Conservation (phyloP, 92 coral and sea anemone genomes). For the Epizoanthus ramosus region DNA sequence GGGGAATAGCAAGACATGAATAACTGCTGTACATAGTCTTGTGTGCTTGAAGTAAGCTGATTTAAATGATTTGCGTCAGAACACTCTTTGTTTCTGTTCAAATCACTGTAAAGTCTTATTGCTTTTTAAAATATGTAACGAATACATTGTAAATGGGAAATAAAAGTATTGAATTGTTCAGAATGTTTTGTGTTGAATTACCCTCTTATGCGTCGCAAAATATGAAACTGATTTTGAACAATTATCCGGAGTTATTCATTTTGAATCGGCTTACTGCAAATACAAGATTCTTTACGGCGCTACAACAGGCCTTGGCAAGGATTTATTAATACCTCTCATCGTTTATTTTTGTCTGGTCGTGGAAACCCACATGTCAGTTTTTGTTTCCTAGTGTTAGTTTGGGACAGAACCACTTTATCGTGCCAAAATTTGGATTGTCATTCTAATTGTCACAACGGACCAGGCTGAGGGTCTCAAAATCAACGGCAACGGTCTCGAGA, state of each 20-base stretch:
- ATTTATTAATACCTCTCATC: too few species aligned
- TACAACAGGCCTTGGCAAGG: too few species aligned
- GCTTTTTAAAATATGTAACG: neutral
- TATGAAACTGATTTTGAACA: neutral
- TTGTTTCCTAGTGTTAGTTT: too few species aligned
- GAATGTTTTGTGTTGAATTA: neutral
- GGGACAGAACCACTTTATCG: too few species aligned
- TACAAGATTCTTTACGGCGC: neutral
- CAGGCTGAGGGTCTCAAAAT: too few species aligned
- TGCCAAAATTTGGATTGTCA: too few species aligned
- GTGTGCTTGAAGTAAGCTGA: slow-evolving; percentile 30
- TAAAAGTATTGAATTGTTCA: neutral
- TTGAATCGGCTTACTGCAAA: slow-evolving; percentile 34
- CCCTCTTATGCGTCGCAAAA: neutral
- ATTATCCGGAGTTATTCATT: neutral
- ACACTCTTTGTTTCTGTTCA: too few species aligned
- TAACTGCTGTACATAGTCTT: neutral
- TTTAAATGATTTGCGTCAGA: neutral
- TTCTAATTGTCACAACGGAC: too few species aligned
- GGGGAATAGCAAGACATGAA: neutral
- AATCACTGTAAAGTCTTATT: too few species aligned
- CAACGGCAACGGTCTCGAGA: too few species aligned
- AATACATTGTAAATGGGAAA: slow-evolving; percentile 2
- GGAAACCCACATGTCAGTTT: too few species aligned
- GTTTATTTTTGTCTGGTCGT: too few species aligned